A percentile compares a stretch with the other conserved stretches of the same genome.
Evolutionary conservation across 2,888 invertebrate genomes (phyloP).

Genomic region (Chrysopilus asiliformis): DNA sequence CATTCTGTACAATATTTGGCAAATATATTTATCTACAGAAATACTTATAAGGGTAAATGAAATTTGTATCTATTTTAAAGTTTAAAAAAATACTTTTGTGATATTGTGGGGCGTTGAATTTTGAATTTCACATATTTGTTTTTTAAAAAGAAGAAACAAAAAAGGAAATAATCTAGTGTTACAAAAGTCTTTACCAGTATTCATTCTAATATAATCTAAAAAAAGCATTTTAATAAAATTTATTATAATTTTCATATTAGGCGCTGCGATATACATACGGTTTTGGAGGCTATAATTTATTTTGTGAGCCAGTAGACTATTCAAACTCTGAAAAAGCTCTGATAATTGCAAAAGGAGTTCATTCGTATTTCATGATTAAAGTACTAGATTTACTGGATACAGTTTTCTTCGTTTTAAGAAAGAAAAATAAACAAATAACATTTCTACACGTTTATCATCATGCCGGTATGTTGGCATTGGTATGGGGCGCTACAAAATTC

Average conservation of each 20-base stretch:
- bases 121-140: no score
- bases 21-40: slow-evolving; percentile 45
- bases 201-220: no score
- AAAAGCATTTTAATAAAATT: not conserved
- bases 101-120: no score
- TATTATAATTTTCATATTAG: slow-evolving; percentile 22
- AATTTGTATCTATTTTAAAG: no score
- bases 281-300: slow-evolving; percentile 8
- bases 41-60: slow-evolving; percentile 40
- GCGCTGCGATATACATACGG: slow-evolving; percentile 35
- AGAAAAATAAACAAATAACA: slow-evolving; percentile 58
- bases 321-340: slow-evolving; percentile 23
- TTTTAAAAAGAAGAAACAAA: no score
- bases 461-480: slow-evolving; percentile 51
- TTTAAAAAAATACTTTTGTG: no score
- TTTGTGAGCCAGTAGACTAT: slow-evolving; percentile 11
- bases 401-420: slow-evolving; percentile 59
- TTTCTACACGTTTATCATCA: slow-evolving; percentile 74
- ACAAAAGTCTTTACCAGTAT: no score
- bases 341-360: slow-evolving; percentile 34
- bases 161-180: no score
- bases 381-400: slow-evolving; percentile 52
- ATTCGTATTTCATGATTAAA: slow-evolving; percentile 48
- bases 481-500: slow-evolving; percentile 43
- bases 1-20: slow-evolving; percentile 49